Evolutionary conservation across 2,888 invertebrate species (phyloP).

Genomic region (Macaria liturata): DNA sequence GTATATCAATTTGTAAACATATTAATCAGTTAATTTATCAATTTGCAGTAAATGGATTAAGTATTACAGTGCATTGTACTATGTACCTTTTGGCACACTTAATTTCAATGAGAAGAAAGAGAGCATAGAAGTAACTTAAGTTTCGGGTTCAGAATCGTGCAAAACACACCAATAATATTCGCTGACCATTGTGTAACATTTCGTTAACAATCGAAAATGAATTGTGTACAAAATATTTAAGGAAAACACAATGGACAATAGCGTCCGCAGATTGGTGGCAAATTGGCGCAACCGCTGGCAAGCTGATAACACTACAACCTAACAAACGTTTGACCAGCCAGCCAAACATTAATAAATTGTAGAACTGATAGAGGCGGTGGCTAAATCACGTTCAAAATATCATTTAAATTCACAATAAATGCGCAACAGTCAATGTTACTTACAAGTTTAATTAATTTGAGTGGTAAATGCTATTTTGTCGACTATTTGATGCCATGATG

Average conservation of each 20-base stretch:
- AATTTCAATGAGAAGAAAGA: too few species aligned
- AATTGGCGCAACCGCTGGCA: slow-evolving; percentile 44
- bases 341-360: slow-evolving; percentile 57
- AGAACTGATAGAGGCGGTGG: slow-evolving; percentile 52
- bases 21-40: too few species aligned
- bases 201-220: slow-evolving; percentile 11
- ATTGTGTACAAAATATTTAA: slow-evolving; percentile 15
- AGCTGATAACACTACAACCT: slow-evolving; percentile 52
- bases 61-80: too few species aligned
- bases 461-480: too few species aligned
- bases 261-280: slow-evolving; percentile 33
- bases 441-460: slow-evolving; percentile 1
- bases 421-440: slow-evolving; percentile 32
- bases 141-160: slow-evolving; percentile 14
- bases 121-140: background rate
- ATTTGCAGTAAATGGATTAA: too few species aligned
- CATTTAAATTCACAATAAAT: slow-evolving; percentile 46
- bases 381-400: slow-evolving; percentile 22
- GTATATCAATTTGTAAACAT: too few species aligned
- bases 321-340: slow-evolving; percentile 50
- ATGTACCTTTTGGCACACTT: too few species aligned
- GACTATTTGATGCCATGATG: too few species aligned
- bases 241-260: slow-evolving; percentile 20
- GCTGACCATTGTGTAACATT: slow-evolving; percentile 10
- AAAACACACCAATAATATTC: slow-evolving; percentile 16